Percentiles rank a stretch among this genome's conserved stretches.
Conservation (phyloP, 1,140 invertebrate genomes). For the Rhizoglyphus robini region DNA sequence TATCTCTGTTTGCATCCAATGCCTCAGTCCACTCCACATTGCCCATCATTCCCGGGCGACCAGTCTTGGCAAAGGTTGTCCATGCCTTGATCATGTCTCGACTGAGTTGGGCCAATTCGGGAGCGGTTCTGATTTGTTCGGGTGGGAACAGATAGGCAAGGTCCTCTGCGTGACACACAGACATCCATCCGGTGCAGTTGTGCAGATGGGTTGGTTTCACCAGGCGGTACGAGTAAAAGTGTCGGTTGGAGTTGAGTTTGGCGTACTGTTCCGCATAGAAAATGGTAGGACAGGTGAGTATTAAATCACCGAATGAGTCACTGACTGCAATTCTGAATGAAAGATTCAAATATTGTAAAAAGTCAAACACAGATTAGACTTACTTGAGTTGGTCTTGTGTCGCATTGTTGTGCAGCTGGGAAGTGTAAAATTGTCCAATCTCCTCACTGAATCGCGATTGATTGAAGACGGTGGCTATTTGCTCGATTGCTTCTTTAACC, state of each 20-base stretch:
- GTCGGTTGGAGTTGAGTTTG: neutral
- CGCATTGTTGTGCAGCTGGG: neutral
- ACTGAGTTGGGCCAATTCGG: too few species aligned
- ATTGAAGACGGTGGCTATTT: too few species aligned
- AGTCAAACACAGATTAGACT: neutral
- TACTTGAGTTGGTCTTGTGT: neutral
- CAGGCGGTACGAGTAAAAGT: neutral
- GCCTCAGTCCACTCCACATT: too few species aligned
- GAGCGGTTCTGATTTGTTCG: neutral
- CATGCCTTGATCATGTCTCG: too few species aligned
- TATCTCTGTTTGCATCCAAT: neutral
- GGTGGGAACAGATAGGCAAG: neutral
- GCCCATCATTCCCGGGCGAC: too few species aligned
- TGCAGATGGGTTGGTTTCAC: neutral
- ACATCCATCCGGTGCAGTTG: neutral
- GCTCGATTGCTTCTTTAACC: too few species aligned
- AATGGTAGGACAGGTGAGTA: neutral
- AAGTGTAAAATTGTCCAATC: neutral
- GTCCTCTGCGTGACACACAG: neutral
- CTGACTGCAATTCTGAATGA: neutral
- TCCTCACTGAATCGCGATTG: too few species aligned
- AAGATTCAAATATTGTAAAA: neutral
- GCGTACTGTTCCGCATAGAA: neutral
- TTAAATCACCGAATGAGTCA: neutral
- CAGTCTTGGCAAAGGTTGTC: too few species aligned